Evolutionary conservation across 2,797 vertebrate genomes (phyloP), one percentile per base, ranked within the genome.

Genomic region (Poecile montanus): DNA sequence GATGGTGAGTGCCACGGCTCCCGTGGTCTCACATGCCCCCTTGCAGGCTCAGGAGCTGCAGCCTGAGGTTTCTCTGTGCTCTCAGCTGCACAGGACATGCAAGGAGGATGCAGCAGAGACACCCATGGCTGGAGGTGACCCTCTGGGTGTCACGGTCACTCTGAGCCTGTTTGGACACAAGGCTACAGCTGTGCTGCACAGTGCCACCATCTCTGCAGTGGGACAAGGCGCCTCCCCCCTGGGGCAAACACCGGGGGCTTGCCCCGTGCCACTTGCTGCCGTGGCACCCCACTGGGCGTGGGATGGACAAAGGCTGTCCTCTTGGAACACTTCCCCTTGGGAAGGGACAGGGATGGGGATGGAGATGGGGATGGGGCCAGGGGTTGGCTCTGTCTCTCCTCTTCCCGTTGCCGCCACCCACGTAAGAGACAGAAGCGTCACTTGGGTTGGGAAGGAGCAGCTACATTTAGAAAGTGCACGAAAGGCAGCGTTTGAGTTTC

Each of bases 1-100:
- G 21, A 73, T 2, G 3, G 21, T 0, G 3, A 44, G 7, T 29
- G 15, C 45, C 40, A 36, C 0, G 0, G 34, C 26, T 73, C 40
- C 25, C 17, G 3, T 7, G 16, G 17, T 22, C 38, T 34, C 65
- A 30, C 29, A 40, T 21, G 2, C 5, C 13, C 27, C 20, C 58
- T 63, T 9, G 29, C 25, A 65, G 45, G 29, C 38, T 57, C 57
- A 30, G 87, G 7, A 65, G 11, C 22, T 57, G 50, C 58, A 44
- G 27, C 11, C 60, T 50, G 38, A 70, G 44, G 78, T 21, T 44
- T 15, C 50, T n/a, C 44, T 63, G 13, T 16, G 50, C 44, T 45
- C 57, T 63, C 57, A 45, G 38, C 19, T 20, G 13, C 30, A 11
- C 22, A 27, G 32, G 34, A 47, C 5, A 4, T 6, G 16, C 20